A percentile compares a stretch with the other conserved stretches of the same genome.
Conservation (phyloP, 2,888 invertebrate genomes). For the Smittia aterrima region DNA sequence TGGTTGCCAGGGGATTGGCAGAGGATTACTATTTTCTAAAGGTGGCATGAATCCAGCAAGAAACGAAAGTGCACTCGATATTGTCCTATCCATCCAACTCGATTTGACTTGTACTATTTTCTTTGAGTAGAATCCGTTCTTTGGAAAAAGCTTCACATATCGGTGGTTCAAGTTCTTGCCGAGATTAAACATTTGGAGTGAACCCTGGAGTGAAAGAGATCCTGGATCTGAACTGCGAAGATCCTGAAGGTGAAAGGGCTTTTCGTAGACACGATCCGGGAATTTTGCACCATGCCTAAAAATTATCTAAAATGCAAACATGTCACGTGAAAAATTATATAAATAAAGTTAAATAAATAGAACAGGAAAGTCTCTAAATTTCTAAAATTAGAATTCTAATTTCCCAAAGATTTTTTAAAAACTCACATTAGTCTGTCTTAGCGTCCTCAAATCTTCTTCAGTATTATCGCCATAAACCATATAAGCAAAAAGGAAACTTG, state of each 20-base stretch:
- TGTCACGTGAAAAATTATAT: constrained; percentile 52
- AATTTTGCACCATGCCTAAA: constrained; percentile 79
- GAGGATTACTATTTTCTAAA: constrained; percentile 49
- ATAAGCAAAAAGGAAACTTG: constrained; percentile 50
- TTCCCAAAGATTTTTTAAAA: not conserved
- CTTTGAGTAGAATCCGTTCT: constrained; percentile 59
- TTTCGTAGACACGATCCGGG: constrained; percentile 72
- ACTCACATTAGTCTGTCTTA: constrained; percentile 52
- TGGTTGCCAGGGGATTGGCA: constrained; percentile 75
- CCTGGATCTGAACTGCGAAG: constrained; percentile 65
- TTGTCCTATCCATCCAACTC: constrained; percentile 78
- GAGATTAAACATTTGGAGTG: constrained; percentile 69
- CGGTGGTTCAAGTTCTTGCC: constrained; percentile 69
- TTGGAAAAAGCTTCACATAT: constrained; percentile 66
- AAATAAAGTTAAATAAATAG: constrained; percentile 41
- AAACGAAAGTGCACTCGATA: constrained; percentile 81
- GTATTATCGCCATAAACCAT: constrained; percentile 53
- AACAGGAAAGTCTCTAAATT: not conserved
- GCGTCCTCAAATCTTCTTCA: constrained; percentile 50
- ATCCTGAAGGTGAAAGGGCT: constrained; percentile 72
- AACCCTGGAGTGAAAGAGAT: constrained; percentile 66
- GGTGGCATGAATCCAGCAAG: constrained; percentile 67
- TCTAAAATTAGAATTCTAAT: not conserved
- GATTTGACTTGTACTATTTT: constrained; percentile 65
- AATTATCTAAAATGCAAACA: constrained; percentile 11